Evolutionary conservation across 1,140 invertebrate genomes (phyloP).

Genomic region (Lepidostoma basale): DNA sequence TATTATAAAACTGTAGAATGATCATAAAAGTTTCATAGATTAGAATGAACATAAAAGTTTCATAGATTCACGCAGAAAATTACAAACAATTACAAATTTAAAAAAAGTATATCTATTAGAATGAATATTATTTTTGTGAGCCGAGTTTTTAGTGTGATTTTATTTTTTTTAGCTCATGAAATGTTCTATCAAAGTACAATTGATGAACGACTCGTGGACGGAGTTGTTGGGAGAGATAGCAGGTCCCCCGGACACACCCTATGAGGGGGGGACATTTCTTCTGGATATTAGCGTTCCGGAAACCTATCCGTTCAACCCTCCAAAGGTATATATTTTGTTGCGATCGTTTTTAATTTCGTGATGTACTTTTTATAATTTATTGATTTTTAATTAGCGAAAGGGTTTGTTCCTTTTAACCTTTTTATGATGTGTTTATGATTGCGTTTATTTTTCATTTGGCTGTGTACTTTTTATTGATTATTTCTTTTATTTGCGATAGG

Average conservation of each 20-base stretch:
- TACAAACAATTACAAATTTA: background rate
- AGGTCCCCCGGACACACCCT: slow-evolving; percentile 94
- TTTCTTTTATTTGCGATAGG: no score
- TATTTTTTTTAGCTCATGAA: slow-evolving; percentile 75
- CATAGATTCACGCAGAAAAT: background rate
- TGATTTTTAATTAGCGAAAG: no score
- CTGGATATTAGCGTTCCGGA: slow-evolving; percentile 98
- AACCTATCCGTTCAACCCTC: slow-evolving; percentile 99
- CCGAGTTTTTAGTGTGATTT: background rate
- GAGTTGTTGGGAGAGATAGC: slow-evolving; percentile 91
- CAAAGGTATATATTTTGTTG: no score
- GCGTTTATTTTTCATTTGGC: no score
- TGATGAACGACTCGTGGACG: slow-evolving; percentile 89
- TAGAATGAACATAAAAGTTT: background rate
- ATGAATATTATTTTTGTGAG: background rate
- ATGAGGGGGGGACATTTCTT: slow-evolving; percentile 92
- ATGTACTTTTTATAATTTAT: no score
- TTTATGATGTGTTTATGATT: no score
- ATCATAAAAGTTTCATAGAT: background rate
- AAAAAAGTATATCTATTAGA: background rate
- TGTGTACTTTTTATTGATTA: no score
- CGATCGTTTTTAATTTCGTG: no score
- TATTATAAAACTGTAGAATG: background rate
- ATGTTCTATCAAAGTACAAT: slow-evolving; percentile 91
- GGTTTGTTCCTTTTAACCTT: no score